Conservation (phyloP, 2,888 invertebrate genomes). For the Sinodicranocentrus sp. region DNA sequence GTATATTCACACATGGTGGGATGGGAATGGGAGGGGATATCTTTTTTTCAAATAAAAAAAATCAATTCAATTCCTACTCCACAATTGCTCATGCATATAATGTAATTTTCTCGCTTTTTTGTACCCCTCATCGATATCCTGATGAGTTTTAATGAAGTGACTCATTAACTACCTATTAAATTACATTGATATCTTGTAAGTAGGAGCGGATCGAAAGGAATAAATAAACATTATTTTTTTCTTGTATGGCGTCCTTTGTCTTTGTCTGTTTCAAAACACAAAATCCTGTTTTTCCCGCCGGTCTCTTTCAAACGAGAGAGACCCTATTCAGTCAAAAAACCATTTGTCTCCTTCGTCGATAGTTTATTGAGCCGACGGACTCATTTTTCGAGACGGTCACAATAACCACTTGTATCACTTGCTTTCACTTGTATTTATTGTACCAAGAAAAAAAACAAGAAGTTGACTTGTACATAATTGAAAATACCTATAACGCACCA, state of each 20-base stretch:
- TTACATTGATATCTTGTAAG: constrained; percentile 41
- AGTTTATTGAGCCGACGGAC: constrained; percentile 45
- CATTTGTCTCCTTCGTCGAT: constrained; percentile 42
- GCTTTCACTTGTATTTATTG: constrained; percentile 51
- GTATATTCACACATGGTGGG: no score
- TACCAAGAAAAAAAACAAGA: constrained; percentile 27
- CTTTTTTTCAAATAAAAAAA: no score
- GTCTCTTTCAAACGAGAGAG: constrained; percentile 13
- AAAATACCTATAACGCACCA: not conserved
- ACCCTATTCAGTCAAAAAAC: constrained; percentile 52
- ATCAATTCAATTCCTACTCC: no score
- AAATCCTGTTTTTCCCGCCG: constrained; percentile 35
- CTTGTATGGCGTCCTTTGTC: constrained; percentile 1
- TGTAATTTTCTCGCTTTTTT: constrained; percentile 41
- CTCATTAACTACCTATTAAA: constrained; percentile 38
- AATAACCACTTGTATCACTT: constrained; percentile 1
- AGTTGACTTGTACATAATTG: constrained; percentile 8
- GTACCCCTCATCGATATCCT: no score
- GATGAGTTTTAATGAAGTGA: constrained; percentile 45
- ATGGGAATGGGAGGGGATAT: no score
- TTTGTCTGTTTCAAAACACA: constrained; percentile 4
- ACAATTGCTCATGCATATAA: constrained; percentile 23
- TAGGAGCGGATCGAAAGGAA: not conserved
- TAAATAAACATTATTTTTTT: constrained; percentile 17
- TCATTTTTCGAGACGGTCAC: constrained; percentile 5